phyloP scores from a whole-genome alignment of 2,113 vertebrate species.

The Panthera leo region DNA sequence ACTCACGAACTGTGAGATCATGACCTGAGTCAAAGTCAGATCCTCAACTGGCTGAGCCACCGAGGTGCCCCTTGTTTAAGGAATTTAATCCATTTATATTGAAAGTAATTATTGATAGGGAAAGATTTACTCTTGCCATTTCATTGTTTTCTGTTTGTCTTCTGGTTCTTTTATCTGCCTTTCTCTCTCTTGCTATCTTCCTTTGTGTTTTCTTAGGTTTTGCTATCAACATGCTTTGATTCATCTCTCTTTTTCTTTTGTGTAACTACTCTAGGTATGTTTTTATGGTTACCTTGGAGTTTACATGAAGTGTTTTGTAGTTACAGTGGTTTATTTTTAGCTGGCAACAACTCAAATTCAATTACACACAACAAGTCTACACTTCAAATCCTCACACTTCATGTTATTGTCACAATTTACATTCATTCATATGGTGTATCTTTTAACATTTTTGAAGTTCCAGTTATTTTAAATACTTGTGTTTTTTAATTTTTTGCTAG shows the following conservation, averaged over 20 bases:
- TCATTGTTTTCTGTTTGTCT: background rate
- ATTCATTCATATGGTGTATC: background rate
- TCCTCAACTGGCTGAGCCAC: no score
- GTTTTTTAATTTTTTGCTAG: background rate
- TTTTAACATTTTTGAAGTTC: background rate
- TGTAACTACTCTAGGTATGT: background rate
- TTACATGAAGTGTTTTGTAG: background rate
- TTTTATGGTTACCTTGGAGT: background rate
- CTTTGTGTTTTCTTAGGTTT: background rate
- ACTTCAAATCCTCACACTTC: background rate
- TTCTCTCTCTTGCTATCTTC: background rate
- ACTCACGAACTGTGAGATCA: no score
- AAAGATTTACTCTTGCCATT: background rate
- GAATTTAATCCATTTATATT: background rate
- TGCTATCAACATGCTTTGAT: background rate
- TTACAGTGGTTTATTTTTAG: background rate
- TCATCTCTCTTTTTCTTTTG: background rate
- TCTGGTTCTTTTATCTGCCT: background rate
- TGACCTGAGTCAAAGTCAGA: no score
- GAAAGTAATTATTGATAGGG: background rate
- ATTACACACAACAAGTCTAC: background rate
- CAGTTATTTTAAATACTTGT: background rate
- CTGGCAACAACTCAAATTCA: background rate
- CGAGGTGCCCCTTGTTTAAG: no score
- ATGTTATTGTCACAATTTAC: background rate